Percentiles rank a stretch among this genome's conserved stretches.
Evolutionary conservation across 2,797 vertebrate species (phyloP).

Genomic region (Pipistrellus nathusii): DNA sequence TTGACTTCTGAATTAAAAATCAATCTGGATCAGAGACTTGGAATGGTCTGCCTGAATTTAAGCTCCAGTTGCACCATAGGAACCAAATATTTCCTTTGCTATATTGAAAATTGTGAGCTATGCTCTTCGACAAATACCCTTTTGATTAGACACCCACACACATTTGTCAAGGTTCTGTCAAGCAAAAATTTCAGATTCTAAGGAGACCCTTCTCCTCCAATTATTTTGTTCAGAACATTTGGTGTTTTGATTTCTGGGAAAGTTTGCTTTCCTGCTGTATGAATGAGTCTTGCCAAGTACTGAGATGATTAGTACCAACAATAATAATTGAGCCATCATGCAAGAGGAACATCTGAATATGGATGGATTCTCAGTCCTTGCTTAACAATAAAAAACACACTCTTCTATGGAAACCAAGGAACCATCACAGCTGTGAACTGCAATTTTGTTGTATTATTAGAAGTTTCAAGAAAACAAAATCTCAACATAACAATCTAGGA

Average conservation of each 20-base stretch:
- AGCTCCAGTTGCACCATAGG: conserved; percentile 51
- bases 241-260: conserved; percentile 76
- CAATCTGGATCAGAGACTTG: conserved; percentile 56
- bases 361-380: conserved; percentile 25
- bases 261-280: conserved; percentile 71
- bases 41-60: conserved; percentile 57
- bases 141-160: conserved; percentile 83
- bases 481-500: not conserved
- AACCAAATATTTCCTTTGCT: conserved; percentile 76
- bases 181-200: conserved; percentile 76
- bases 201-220: conserved; percentile 76
- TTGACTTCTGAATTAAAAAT: conserved; percentile 70
- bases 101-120: conserved; percentile 71
- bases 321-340: conserved; percentile 79
- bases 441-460: conserved; percentile 59
- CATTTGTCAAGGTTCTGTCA: conserved; percentile 82
- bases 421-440: conserved; percentile 62
- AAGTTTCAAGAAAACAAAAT: conserved; percentile 68
- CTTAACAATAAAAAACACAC: not conserved
- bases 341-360: conserved; percentile 70
- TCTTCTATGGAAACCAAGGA: conserved; percentile 44
- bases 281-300: conserved; percentile 75
- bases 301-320: conserved; percentile 67
- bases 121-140: conserved; percentile 77
- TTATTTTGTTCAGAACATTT: conserved; percentile 67